phyloP scores from a whole-genome alignment of 1,140 invertebrate species.

The Drosophila kohkoa region DNA sequence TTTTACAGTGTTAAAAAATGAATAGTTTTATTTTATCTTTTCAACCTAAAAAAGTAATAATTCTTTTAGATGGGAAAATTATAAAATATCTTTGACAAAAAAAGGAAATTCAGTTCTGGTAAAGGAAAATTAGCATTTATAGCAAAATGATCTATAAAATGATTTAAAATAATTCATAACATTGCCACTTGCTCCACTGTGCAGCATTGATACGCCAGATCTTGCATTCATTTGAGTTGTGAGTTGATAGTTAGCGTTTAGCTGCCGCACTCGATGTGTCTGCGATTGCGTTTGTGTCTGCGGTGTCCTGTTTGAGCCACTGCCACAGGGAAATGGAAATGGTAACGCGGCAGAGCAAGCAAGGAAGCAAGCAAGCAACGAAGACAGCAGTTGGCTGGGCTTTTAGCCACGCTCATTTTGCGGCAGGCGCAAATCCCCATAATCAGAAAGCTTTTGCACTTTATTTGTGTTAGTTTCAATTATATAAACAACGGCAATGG shows the following conservation, averaged over 20 bases:
- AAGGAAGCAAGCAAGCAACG: no score
- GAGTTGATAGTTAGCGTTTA: constrained; percentile 24
- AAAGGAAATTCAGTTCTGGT: no score
- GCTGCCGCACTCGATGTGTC: background rate
- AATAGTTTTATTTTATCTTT: no score
- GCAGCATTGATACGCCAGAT: constrained; percentile 1
- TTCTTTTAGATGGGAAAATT: no score
- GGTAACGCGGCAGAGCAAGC: constrained; percentile 3
- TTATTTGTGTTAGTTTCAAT: constrained; percentile 83
- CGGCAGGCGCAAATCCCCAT: constrained; percentile 76
- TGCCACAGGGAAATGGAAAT: background rate
- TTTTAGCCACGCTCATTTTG: constrained; percentile 71
- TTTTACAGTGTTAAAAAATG: no score
- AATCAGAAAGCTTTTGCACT: constrained; percentile 82
- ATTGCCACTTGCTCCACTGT: constrained; percentile 9
- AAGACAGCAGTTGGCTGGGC: constrained; percentile 37
- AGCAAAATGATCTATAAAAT: background rate
- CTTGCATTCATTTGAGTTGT: constrained; percentile 19
- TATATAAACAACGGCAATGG: constrained; percentile 70
- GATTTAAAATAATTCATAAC: no score
- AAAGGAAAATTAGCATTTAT: no score
- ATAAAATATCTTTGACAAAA: no score
- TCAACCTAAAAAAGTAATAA: no score
- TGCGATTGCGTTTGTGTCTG: background rate
- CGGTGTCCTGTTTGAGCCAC: background rate